phyloP scores from a whole-genome alignment of 2,888 invertebrate species.

The Harpagoxenus sublaevis region DNA sequence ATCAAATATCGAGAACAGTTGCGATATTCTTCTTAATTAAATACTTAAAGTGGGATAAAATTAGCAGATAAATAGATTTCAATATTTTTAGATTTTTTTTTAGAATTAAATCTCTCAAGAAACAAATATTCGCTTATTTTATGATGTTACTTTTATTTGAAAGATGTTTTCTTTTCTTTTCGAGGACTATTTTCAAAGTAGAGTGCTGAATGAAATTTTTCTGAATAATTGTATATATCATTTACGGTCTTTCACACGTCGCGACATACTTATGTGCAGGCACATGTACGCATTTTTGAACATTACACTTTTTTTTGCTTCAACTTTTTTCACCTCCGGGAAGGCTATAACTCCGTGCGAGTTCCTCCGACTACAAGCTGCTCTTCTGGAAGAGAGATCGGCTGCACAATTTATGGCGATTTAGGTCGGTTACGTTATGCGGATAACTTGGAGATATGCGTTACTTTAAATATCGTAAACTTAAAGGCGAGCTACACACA shows the following conservation, averaged over 20 bases:
- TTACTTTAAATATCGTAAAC: conserved; percentile 39
- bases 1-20: background rate
- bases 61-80: background rate
- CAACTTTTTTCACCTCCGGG: conserved; percentile 20
- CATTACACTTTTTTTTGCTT: background rate
- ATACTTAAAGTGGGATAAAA: background rate
- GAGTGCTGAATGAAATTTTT: background rate
- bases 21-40: background rate
- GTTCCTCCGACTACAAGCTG: conserved; percentile 20
- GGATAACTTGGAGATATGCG: conserved; percentile 30
- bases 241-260: conserved; percentile 23
- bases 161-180: background rate
- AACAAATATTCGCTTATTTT: background rate
- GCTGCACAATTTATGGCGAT: conserved; percentile 46
- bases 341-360: conserved; percentile 43
- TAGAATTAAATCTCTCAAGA: background rate
- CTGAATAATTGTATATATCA: conserved; percentile 1
- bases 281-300: background rate
- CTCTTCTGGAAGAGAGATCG: conserved; percentile 54
- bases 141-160: background rate
- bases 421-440: conserved; percentile 45
- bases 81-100: background rate
- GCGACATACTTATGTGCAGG: background rate
- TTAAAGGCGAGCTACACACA: conserved; percentile 12
- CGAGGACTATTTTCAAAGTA: background rate